Evolutionary conservation across 2,797 vertebrate genomes (phyloP).

Genomic region (Leptodactylus fallax): DNA sequence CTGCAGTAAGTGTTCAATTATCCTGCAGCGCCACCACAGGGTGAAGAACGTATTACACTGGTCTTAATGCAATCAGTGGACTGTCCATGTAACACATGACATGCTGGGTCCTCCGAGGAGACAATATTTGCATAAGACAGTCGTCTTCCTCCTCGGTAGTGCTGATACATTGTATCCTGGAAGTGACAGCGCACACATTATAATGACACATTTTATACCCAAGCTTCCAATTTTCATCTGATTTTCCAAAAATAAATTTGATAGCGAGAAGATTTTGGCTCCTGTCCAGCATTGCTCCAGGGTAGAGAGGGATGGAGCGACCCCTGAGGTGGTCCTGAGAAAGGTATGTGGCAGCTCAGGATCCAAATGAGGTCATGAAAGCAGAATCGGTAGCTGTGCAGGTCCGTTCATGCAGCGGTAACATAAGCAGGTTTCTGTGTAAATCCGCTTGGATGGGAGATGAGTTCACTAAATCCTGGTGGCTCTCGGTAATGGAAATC

Average conservation of each 20-base stretch:
- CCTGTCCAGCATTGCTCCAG: slow-evolving; percentile 1
- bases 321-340: background rate
- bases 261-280: slow-evolving; percentile 11
- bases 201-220: background rate
- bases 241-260: slow-evolving; percentile 26
- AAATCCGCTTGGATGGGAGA: slow-evolving; percentile 53
- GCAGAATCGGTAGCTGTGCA: background rate
- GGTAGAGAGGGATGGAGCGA: background rate
- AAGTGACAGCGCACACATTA: too few species aligned
- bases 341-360: background rate
- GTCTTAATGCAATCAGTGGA: too few species aligned
- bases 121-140: background rate
- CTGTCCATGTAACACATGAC: too few species aligned
- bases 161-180: background rate
- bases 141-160: background rate
- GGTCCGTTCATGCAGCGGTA: slow-evolving; percentile 36
- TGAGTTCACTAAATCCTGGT: slow-evolving; percentile 47
- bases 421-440: slow-evolving; percentile 18
- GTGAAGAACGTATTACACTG: too few species aligned
- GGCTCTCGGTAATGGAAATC: slow-evolving; percentile 53
- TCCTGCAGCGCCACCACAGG: too few species aligned
- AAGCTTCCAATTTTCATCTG: slow-evolving; percentile 14
- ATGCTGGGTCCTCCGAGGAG: too few species aligned
- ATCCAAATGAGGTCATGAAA: slow-evolving; percentile 46
- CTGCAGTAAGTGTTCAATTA: too few species aligned